Evolutionary conservation across 1,140 invertebrate genomes (phyloP).

Genomic region (Drosophila kohkoa): DNA sequence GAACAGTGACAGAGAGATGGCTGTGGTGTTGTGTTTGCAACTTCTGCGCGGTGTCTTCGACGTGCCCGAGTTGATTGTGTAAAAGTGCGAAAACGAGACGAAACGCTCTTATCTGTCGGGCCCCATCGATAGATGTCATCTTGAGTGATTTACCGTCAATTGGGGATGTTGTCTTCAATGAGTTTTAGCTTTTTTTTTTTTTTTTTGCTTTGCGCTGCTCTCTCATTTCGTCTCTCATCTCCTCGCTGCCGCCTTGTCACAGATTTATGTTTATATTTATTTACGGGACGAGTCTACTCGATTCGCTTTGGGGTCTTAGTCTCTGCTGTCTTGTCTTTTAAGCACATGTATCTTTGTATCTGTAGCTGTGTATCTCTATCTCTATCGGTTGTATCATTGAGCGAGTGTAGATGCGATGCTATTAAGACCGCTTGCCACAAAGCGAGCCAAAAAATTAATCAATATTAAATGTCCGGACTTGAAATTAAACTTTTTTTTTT

Average conservation of each 20-base stretch:
- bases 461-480: conserved; percentile 67
- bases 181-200: conserved; percentile 49
- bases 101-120: conserved; percentile 75
- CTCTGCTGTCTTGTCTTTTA: conserved; percentile 24
- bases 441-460: conserved; percentile 59
- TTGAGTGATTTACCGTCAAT: conserved; percentile 84
- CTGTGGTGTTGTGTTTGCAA: conserved; percentile 20
- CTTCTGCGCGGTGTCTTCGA: conserved; percentile 48
- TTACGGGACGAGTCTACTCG: conserved; percentile 62
- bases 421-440: conserved; percentile 56
- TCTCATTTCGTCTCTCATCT: conserved; percentile 12
- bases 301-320: conserved; percentile 39
- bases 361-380: conserved; percentile 42
- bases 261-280: conserved; percentile 81
- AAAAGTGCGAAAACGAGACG: conserved; percentile 81
- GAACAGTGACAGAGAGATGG: neutral
- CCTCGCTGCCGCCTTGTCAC: conserved; percentile 17
- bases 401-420: conserved; percentile 39
- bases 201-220: conserved; percentile 6
- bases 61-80: conserved; percentile 62
- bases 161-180: conserved; percentile 82
- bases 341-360: conserved; percentile 48
- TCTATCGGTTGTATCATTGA: conserved; percentile 31
- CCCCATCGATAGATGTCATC: conserved; percentile 82
- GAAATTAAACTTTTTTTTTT: conserved; percentile 64